Evolutionary conservation across 2,888 invertebrate genomes (phyloP), one percentile per base, ranked within the genome.

Genomic region (Andrena bicolor): DNA sequence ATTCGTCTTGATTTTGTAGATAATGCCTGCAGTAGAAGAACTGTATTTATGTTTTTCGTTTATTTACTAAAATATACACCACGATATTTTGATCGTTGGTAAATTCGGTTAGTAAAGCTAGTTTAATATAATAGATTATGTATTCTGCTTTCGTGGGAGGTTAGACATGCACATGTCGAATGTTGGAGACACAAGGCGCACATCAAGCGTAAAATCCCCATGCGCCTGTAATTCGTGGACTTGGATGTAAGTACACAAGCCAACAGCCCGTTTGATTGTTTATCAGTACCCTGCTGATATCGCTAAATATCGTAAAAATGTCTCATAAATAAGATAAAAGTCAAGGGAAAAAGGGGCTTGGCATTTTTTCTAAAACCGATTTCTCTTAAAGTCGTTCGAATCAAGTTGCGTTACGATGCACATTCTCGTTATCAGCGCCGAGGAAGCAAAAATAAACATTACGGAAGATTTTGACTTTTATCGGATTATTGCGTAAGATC

Each of bases 401-500:
- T 7, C n/a, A 10, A 23, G 8, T 20, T 61, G 32, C 30, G 16
- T 2, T 30, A 13, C 20, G 41, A 58, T 71, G 53, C 16, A 56
- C 6, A 64, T 23, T 51, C 49, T 10, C 30, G n/a, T 82, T 74
- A 82, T 80, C 80, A 20, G 28, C n/a, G 3, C 28, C 16, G 8
- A 26, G 6, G 26, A 10, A 28, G 20, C 48, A 58, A 49, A 23
- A 20, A 10, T 23, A n/a, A 65, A 41, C 23, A 53, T 74, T 53
- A 26, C 73, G 69, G 28, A 48, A 30, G 75, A 64, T 72, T 56
- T 68, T 10, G 13, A 66, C 49, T 23, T 51, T n/a, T 63, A 48
- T 81, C 68, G 68, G 0, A 48, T 8, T 10, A 51, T 82, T 80
- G 41, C 61, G 63, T 64, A 82, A 82, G 28, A 63, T 30, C 2